These are phyloP conservation scores for Chrysemys picta DNA, from an alignment of 2,113 vertebrate species.

Conservation along the genomic window DNA sequence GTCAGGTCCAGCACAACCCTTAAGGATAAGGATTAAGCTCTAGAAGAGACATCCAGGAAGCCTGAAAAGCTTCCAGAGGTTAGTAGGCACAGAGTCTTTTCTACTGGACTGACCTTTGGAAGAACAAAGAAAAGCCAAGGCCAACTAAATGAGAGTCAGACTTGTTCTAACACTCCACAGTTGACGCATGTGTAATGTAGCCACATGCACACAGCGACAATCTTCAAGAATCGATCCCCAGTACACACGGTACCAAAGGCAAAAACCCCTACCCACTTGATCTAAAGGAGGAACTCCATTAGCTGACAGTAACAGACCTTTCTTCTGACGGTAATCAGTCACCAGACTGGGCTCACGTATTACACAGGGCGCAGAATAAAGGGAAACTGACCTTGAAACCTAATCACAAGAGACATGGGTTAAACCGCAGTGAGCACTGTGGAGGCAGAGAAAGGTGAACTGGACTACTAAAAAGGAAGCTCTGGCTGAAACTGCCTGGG, in stretches of 20 bases:
- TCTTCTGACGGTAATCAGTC: constrained; percentile 21
- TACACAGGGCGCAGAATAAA: background rate
- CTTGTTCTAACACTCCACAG: background rate
- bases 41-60: background rate
- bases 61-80: background rate
- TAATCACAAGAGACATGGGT: constrained; percentile 21
- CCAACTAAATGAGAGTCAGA: background rate
- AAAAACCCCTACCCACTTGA: background rate
- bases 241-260: background rate
- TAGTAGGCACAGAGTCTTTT: background rate
- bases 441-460: constrained; percentile 27
- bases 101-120: background rate
- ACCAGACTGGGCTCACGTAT: background rate
- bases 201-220: background rate
- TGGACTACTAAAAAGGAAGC: constrained; percentile 42
- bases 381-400: constrained; percentile 33
- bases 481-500: constrained; percentile 6
- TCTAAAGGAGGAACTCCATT: constrained; percentile 25
- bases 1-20: background rate
- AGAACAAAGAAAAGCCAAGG: background rate
- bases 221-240: background rate
- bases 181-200: background rate
- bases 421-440: background rate
- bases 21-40: background rate
- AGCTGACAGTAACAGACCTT: constrained; percentile 4